Conservation (phyloP, 2,113 vertebrate genomes). For the Lipotes vexillifer region DNA sequence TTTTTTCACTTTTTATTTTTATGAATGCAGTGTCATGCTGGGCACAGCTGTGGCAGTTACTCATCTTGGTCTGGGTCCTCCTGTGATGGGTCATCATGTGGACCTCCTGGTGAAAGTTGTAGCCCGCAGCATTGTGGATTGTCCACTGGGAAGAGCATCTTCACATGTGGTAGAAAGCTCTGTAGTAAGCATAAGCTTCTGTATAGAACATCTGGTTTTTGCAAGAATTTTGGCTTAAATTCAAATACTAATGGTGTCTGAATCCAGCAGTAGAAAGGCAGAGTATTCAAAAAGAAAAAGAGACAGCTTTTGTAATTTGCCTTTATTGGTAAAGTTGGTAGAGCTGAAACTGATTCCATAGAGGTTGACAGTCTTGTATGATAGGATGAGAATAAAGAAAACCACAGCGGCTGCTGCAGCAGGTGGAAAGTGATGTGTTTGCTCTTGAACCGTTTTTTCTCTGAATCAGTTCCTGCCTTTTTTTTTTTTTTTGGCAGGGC, state of each 20-base stretch:
- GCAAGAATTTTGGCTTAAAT: slow-evolving; percentile 33
- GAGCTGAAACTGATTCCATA: slow-evolving; percentile 51
- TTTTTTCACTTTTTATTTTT: neutral
- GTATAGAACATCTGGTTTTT: slow-evolving; percentile 39
- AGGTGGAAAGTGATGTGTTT: slow-evolving; percentile 51
- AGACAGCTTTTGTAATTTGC: slow-evolving; percentile 49
- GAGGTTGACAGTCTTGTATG: slow-evolving; percentile 55
- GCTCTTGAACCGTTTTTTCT: slow-evolving; percentile 53
- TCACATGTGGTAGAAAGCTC: slow-evolving; percentile 41
- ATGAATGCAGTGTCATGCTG: neutral
- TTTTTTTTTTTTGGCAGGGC: neutral
- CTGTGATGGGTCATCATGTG: neutral
- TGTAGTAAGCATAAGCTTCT: slow-evolving; percentile 3
- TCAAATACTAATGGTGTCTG: slow-evolving; percentile 35
- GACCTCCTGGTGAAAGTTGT: neutral
- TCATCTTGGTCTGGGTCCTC: neutral
- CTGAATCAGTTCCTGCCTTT: slow-evolving; percentile 68
- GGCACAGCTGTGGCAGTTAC: neutral
- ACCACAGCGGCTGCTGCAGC: slow-evolving; percentile 21
- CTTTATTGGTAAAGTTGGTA: slow-evolving; percentile 37
- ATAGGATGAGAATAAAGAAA: slow-evolving; percentile 58
- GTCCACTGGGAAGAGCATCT: neutral
- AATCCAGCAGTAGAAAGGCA: slow-evolving; percentile 52
- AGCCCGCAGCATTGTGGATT: neutral
- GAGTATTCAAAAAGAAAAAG: neutral